Percentiles rank a stretch among this genome's conserved stretches.
Conservation (phyloP, 2,888 invertebrate genomes). For the Zonitis immaculata region DNA sequence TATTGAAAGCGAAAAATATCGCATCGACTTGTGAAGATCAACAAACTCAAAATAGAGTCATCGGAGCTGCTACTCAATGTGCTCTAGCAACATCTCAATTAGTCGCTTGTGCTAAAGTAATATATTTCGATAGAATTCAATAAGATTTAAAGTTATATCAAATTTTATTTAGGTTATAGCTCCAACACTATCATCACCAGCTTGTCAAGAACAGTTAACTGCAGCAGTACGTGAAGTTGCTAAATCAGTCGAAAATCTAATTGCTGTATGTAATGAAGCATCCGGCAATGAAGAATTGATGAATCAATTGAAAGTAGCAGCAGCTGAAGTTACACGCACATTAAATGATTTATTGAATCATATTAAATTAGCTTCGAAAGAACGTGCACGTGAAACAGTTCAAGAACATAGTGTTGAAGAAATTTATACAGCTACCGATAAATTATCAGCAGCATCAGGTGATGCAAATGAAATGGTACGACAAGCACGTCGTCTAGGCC, state of each 20-base stretch:
- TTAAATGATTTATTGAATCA: constrained; percentile 86
- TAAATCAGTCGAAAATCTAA: constrained; percentile 83
- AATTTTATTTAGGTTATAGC: constrained; percentile 63
- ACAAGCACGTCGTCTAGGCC: constrained; percentile 85
- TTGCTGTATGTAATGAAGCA: constrained; percentile 73
- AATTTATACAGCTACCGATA: constrained; percentile 85
- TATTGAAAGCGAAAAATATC: constrained; percentile 93
- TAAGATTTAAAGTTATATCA: background rate
- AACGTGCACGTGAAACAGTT: constrained; percentile 59
- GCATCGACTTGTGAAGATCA: constrained; percentile 84
- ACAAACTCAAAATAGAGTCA: constrained; percentile 79
- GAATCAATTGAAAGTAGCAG: constrained; percentile 76
- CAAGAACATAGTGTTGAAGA: constrained; percentile 81
- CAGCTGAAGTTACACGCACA: constrained; percentile 81
- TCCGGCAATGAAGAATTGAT: constrained; percentile 64
- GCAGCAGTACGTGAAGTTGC: constrained; percentile 92
- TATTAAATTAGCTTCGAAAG: constrained; percentile 67
- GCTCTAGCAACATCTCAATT: constrained; percentile 96
- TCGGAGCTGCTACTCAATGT: constrained; percentile 94
- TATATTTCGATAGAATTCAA: no score
- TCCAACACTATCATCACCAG: constrained; percentile 74
- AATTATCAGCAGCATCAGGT: constrained; percentile 76
- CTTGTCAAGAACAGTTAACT: constrained; percentile 85
- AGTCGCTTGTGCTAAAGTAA: constrained; percentile 91
- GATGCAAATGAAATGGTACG: constrained; percentile 92